phyloP scores from a whole-genome alignment of 1,140 invertebrate species.

The Drosophila pectinifera region DNA sequence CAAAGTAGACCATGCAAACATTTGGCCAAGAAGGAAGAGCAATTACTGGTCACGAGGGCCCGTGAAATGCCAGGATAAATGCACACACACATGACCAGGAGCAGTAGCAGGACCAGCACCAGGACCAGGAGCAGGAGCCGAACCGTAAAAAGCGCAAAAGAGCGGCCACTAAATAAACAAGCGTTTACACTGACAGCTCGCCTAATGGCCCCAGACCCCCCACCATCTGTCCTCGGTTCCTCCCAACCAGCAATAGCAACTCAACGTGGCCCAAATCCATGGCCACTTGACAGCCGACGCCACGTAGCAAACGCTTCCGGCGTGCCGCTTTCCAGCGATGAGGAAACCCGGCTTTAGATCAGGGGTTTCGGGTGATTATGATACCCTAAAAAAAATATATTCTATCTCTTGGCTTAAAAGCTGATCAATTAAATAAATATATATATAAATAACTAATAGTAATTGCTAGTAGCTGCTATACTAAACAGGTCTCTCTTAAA shows the following conservation, averaged over 20 bases:
- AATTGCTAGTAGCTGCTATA: no score
- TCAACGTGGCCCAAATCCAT: constrained; percentile 60
- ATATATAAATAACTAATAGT: not conserved
- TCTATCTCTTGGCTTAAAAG: no score
- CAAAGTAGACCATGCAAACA: constrained; percentile 58
- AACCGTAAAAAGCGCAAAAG: constrained; percentile 65
- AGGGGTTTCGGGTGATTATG: not conserved
- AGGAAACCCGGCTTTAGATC: not conserved
- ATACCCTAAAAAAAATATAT: no score
- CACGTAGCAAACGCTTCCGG: constrained; percentile 74
- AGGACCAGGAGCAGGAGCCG: not conserved
- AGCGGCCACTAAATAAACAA: constrained; percentile 74
- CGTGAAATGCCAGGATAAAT: constrained; percentile 28
- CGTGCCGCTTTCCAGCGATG: constrained; percentile 40
- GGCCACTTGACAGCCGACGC: constrained; percentile 74
- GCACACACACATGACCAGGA: constrained; percentile 1
- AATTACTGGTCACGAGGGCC: constrained; percentile 75
- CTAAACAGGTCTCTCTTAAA: no score
- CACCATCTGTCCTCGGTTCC: constrained; percentile 7
- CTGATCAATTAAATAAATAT: not conserved
- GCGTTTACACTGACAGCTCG: constrained; percentile 58
- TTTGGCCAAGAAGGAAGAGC: constrained; percentile 57
- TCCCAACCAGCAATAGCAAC: constrained; percentile 39
- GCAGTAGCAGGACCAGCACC: constrained; percentile 1
- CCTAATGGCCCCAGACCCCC: constrained; percentile 49